Base-by-base conservation (phyloP, 2,113 vertebrate genomes). In the Chiloscyllium plagiosum region DNA sequence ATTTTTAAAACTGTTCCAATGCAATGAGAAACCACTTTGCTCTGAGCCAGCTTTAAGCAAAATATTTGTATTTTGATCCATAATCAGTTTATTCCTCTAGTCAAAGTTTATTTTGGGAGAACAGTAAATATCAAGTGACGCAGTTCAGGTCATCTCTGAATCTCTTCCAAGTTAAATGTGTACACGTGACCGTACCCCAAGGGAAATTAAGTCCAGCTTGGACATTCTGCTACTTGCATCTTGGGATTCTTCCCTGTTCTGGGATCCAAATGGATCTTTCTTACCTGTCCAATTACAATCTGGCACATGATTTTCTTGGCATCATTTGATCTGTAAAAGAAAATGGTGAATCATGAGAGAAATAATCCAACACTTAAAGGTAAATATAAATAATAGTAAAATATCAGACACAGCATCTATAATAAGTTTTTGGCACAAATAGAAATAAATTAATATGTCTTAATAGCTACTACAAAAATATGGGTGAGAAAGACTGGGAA, bases 271-370 rank as follows among this genome's bases (percentile, higher is more conserved):
- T 37, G 4, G 29, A 76, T 72, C 66, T 52, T 26, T 47, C 94
- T 95, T 95, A 95, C 94, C 94, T 95, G 69, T 47, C 12, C 29
- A 69, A 13, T 95, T 47, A 50, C 26, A 26, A 2, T 17, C 42
- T 50, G 68, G 42, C 42, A 50, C 69, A 52, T 12, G 7, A 0
- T 52, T 19, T 17, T 52, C 47, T 47, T 26, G 94, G 26, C n/a
- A 95, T 47, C 94, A 76, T 52, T 42, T 95, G 68, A 72, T 76
- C 94, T 95, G 94, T 47, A 76, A 72, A 95, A 47, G 47, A 70
- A 52, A 47, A 29, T 33, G 72, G 47, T 50, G 20, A 94, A 24
- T 26, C 47, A 70, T 20, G 50, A 47, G 10, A 94, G 68, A 50
- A 70, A 56, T 70, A 70, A 94, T 68, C 47, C 37, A 22, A 8